Evolutionary conservation across 2,113 vertebrate genomes (phyloP), one percentile per base, ranked within the genome.

Genomic region (Rhodinocichla rosea): DNA sequence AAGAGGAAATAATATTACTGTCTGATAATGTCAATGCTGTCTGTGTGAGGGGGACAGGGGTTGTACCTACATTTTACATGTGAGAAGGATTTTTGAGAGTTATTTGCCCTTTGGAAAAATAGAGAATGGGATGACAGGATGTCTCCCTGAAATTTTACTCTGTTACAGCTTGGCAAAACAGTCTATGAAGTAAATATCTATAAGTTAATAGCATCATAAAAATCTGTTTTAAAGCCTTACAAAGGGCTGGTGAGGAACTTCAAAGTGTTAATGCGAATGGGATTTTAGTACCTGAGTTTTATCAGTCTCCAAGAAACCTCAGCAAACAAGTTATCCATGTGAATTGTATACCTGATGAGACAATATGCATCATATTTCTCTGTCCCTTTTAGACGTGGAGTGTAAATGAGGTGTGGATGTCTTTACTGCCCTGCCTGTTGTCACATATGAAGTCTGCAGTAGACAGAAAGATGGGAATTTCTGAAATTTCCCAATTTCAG

Each of bases 1-100:
- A 55, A 53, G 7, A 62, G 5, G 20, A 78, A 90, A 33, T 69
- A 60, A 69, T 62, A 81, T 63, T 44, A 23, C 20, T 59, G 10
- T 22, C 42, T 84, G 74, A 69, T 82, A 87, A 76, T 53, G 17
- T 55, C 44, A 37, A 1, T n/a, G 21, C 7, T 53, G 14, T 47
- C 13, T 57, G 32, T 37, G 39, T 40, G 56, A 71, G 52, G 17
- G 21, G 7, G 15, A 77, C 16, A 49, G 19, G 14, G 11, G 3
- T 0, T 2, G 10, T 64, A 71, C 6, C 10, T 57, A 21, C 0
- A 4, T 71, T 63, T 84, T 71, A 42, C 4, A 6, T 4, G 5
- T 37, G 8, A 82, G 37, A 4, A 44, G 26, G 27, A 40, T 87
- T 81, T 77, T 53, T 56, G 59, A 50, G 47, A 59, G 15, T 5